Percentiles rank a stretch among this genome's conserved stretches.
These are phyloP conservation scores for Eustalomyia histrio DNA, from an alignment of 2,888 invertebrate species.

Conservation along the genomic window DNA sequence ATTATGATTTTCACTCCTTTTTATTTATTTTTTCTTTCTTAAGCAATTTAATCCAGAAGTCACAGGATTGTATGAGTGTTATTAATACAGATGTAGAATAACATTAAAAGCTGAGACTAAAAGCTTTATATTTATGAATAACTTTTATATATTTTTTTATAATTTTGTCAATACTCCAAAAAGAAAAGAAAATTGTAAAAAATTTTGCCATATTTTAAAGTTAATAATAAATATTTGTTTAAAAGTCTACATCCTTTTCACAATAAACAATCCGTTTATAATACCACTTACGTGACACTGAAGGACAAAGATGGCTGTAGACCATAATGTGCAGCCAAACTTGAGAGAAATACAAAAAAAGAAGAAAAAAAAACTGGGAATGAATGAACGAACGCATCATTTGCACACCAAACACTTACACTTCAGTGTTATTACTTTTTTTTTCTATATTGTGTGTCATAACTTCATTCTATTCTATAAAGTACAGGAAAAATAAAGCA, in stretches of 20 bases:
- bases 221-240: constrained; percentile 60
- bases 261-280: constrained; percentile 61
- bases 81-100: too few species aligned
- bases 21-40: too few species aligned
- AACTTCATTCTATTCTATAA: constrained; percentile 25
- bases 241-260: constrained; percentile 59
- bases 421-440: neutral
- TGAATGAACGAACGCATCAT: constrained; percentile 55
- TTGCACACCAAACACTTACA: constrained; percentile 56
- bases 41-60: too few species aligned
- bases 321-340: constrained; percentile 47
- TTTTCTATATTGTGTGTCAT: constrained; percentile 23
- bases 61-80: too few species aligned
- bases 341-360: constrained; percentile 35
- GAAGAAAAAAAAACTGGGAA: neutral
- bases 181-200: too few species aligned
- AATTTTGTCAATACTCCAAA: too few species aligned
- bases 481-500: constrained; percentile 20
- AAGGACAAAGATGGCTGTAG: constrained; percentile 61
- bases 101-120: too few species aligned
- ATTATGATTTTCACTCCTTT: too few species aligned
- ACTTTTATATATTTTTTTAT: too few species aligned
- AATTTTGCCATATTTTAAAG: too few species aligned
- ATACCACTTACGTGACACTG: constrained; percentile 67
- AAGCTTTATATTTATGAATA: too few species aligned